Conservation (phyloP, 2,888 invertebrate genomes). For the Schizaphis graminum region DNA sequence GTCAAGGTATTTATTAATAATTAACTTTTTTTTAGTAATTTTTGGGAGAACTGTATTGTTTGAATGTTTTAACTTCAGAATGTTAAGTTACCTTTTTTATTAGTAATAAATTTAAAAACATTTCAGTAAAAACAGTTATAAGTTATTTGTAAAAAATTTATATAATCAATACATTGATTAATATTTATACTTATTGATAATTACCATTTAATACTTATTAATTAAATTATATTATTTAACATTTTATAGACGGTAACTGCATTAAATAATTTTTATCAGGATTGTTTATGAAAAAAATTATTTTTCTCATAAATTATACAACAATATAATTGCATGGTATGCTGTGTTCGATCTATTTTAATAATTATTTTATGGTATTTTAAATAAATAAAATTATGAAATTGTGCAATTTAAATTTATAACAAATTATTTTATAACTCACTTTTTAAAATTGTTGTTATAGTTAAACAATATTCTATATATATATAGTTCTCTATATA, state of each 20-base stretch:
- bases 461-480: neutral
- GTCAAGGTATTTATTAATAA: neutral
- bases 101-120: neutral
- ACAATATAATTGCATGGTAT: neutral
- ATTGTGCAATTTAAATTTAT: neutral
- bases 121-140: neutral
- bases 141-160: neutral
- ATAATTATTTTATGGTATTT: neutral
- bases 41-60: neutral
- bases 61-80: neutral
- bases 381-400: neutral
- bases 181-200: neutral
- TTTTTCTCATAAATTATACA: neutral
- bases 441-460: neutral
- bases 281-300: neutral
- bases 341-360: too few species aligned
- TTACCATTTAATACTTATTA: neutral
- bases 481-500: too few species aligned
- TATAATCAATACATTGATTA: neutral
- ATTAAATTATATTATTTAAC: neutral
- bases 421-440: neutral
- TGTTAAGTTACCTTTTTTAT: neutral
- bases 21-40: neutral
- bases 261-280: neutral
- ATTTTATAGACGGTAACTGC: neutral